Evolutionary conservation across 2,113 vertebrate genomes (phyloP).

Genomic region (Nothobranchius furzeri): DNA sequence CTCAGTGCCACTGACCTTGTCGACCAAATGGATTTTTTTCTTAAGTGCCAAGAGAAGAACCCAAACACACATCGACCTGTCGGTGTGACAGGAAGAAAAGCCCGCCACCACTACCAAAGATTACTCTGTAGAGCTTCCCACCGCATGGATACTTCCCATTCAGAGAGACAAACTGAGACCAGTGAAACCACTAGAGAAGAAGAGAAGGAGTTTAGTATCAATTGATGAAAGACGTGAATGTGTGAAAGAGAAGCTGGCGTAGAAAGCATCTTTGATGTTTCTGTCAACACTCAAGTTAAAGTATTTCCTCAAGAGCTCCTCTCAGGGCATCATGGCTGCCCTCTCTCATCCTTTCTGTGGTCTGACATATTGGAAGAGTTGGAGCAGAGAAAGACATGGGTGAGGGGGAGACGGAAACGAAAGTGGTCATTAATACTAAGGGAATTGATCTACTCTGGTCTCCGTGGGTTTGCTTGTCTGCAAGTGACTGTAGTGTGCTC

Average conservation of each 20-base stretch:
- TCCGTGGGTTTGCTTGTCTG: conserved; percentile 61
- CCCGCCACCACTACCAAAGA: conserved; percentile 17
- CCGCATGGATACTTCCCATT: conserved; percentile 27
- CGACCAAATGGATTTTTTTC: conserved; percentile 28
- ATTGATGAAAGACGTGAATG: conserved; percentile 6
- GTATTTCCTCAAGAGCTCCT: conserved; percentile 50
- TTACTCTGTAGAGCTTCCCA: conserved; percentile 10
- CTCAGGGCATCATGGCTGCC: conserved; percentile 32
- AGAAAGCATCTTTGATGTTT: conserved; percentile 47
- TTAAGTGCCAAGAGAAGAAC: conserved; percentile 6
- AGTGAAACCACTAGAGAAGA: conserved; percentile 37
- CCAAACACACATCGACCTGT: conserved; percentile 15
- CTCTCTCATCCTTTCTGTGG: conserved; percentile 37
- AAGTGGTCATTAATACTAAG: conserved; percentile 62
- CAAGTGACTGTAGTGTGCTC: conserved; percentile 71
- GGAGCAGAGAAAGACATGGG: conserved; percentile 26
- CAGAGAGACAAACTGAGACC: conserved; percentile 33
- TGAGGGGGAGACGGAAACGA: conserved; percentile 20
- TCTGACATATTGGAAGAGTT: conserved; percentile 47
- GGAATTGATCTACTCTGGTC: conserved; percentile 68
- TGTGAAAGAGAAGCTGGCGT: conserved; percentile 28
- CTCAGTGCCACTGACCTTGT: conserved; percentile 33
- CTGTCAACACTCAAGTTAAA: conserved; percentile 48
- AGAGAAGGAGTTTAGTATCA: conserved; percentile 39
- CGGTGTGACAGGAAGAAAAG: conserved; percentile 17